Evolutionary conservation across 37 sponge, comb jelly and placozoan species (phyloP), one percentile per base, ranked within the genome.

Genomic region (Bolinopsis microptera): DNA sequence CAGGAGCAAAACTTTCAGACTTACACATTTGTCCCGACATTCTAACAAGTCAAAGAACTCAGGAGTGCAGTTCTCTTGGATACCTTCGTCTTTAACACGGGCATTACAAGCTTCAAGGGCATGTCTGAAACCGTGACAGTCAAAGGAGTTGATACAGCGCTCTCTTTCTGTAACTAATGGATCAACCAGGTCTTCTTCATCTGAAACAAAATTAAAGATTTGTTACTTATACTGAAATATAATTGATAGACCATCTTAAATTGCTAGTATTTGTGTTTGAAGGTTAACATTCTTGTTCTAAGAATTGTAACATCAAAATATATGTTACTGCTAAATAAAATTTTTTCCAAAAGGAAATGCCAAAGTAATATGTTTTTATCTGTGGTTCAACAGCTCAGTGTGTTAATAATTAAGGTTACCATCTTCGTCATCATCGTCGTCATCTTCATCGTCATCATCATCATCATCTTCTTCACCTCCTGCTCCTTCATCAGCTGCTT

Each of bases 21-120:
- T 72, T 72, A 80, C 82, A 80, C 82, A 80, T 80, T 80, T 80
- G 37, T 80, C 82, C 34, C 82, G 3, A 37, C 82, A 80, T 80
- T 80, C 82, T 3, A 80, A 31, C 22, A 80, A 22, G 23, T 80
- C 82, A 80, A 80, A 80, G 82, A 36, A 80, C 37, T 80, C 82
- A 8, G 82, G 82, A 31, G 82, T 80, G 22, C 82, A 80, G 82
- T 80, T 80, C 82, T 80, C 82, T 80, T 80, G 16, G 16, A 35
- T 22, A 21, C 82, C 82, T 35, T 80, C 82, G 22, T 80, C 38
- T 9, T 32, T 80, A 1, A 80, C 82, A 2, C 82, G 3, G 3
- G 35, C 2, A 8, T 34, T 1, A 35, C 82, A 80, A 13, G 82
- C 24, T 24, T 80, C 30, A 34, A 80, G 32, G 0, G 82, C 82